Evolutionary conservation across 2,797 vertebrate genomes (phyloP), one percentile per base, ranked within the genome.

Genomic region (Acanthopagrus latus): DNA sequence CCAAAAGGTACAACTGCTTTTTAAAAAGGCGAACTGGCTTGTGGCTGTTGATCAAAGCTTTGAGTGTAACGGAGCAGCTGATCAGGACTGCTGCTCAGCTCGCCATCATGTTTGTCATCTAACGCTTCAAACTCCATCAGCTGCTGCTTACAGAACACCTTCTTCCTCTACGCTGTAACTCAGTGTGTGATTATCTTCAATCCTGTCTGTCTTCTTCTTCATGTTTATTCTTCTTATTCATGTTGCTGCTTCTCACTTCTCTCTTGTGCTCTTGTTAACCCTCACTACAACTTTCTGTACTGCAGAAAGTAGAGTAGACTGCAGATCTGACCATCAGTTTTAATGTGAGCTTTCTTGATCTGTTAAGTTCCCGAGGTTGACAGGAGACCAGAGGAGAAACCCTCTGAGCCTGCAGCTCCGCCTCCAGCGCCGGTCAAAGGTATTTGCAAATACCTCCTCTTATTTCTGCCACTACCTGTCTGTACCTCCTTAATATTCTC

Each of bases 351-450:
- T 94, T 76, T 95, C 77, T 91, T 81, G 3, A 74, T 88, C 63
- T 91, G 94, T 93, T 16, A 93, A 94, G 93, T 88, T 86, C 68
- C 91, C 78, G 90, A 94, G 71, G 81, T 71, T 90, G 23, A 77
- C 81, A 80, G 69, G 78, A 77, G 51, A 74, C 11, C 74, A 72
- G 91, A 86, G 78, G 89, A 91, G 70, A 86, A 80, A 83, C 71
- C 78, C n/a, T 77, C 75, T 74, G 71, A 54, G 46, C 48, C 82
- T 58, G 71, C 81, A 76, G 85, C 73, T 82, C 83, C 56, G 7
- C 52, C 74, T 64, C 25, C 82, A 66, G 55, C 78, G 71, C 69
- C 75, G 12, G 62, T 20, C 43, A 77, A 82, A 95, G 93, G 93
- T 95, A 93, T 77, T 75, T 57, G 47, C 63, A 62, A 64, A 43